A percentile compares a stretch with the other conserved stretches of the same genome.
Conservation (phyloP, 2,797 vertebrate species). For the Melanotaenia parkinsoni region DNA sequence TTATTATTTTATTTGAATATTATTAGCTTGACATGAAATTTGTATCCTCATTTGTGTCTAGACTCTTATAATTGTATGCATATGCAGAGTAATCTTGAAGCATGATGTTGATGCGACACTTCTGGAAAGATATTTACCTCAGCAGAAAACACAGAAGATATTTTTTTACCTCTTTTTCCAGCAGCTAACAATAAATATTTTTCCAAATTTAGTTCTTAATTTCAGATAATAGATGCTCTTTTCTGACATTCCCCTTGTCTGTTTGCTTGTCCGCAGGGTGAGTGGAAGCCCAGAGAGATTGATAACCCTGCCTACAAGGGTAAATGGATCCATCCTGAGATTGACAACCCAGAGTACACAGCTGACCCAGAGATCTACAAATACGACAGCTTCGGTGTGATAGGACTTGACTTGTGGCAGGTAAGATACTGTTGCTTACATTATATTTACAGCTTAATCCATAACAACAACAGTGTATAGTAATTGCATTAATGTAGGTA, state of each 20-base stretch:
- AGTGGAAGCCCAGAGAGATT: conserved; percentile 85
- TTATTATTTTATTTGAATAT: neutral
- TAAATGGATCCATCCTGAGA: conserved; percentile 88
- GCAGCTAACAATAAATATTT: neutral
- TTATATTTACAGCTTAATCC: neutral
- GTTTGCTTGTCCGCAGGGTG: conserved; percentile 70
- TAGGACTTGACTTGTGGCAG: conserved; percentile 88
- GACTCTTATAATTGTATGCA: neutral
- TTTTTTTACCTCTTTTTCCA: neutral
- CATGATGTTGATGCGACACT: neutral
- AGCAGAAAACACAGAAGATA: neutral
- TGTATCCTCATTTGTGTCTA: neutral
- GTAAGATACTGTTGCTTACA: conserved; percentile 57
- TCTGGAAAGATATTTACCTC: neutral
- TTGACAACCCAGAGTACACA: conserved; percentile 87
- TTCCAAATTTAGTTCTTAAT: neutral
- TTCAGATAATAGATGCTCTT: neutral
- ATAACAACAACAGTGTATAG: neutral
- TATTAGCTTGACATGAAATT: neutral
- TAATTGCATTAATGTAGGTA: neutral
- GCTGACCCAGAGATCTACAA: conserved; percentile 85
- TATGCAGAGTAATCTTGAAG: too few species aligned
- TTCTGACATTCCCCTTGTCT: conserved; percentile 8
- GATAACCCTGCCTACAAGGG: conserved; percentile 86
- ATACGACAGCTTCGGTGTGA: conserved; percentile 81